phyloP scores from a whole-genome alignment of 2,113 vertebrate species.

The Ailurus styani region DNA sequence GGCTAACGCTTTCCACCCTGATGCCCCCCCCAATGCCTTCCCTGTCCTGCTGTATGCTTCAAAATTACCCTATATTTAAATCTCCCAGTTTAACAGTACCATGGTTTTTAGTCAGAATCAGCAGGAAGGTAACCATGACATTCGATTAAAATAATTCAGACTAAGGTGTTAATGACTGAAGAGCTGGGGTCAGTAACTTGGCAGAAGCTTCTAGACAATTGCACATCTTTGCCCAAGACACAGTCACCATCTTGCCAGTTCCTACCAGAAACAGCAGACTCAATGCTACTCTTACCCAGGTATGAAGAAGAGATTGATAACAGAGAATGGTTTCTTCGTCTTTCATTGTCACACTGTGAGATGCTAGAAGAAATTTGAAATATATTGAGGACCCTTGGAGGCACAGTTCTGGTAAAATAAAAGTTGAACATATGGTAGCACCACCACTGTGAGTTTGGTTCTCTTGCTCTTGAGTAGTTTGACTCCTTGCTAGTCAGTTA shows the following conservation, averaged over 20 bases:
- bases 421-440: background rate
- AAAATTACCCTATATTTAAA: background rate
- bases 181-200: background rate
- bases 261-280: background rate
- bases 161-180: background rate
- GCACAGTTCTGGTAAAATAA: background rate
- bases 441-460: background rate
- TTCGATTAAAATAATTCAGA: background rate
- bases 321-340: background rate
- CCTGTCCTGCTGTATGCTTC: background rate
- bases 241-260: background rate
- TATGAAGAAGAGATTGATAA: background rate
- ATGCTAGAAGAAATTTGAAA: background rate
- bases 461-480: background rate
- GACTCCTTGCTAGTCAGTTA: background rate
- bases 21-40: background rate
- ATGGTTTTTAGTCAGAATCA: background rate
- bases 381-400: background rate
- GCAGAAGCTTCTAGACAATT: background rate
- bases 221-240: background rate
- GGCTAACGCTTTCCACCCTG: background rate
- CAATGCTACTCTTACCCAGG: background rate
- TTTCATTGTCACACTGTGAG: background rate
- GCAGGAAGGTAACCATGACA: background rate
- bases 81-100: background rate